phyloP scores from a whole-genome alignment of 2,113 vertebrate species.

The Seriola quinqueradiata region DNA sequence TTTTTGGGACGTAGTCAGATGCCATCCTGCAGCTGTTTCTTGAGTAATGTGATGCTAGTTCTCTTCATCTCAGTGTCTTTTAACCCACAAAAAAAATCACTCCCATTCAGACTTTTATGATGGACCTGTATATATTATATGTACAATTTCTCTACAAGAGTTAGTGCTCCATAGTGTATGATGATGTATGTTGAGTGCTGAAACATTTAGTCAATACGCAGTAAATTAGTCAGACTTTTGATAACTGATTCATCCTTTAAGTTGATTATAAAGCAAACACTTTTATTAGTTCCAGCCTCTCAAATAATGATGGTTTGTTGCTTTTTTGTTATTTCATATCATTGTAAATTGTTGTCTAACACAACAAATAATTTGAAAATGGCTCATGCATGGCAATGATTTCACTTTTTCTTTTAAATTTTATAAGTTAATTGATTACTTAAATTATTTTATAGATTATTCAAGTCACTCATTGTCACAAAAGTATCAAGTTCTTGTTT shows the following conservation, averaged over 20 bases:
- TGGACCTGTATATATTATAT: neutral
- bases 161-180: neutral
- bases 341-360: neutral
- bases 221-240: neutral
- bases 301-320: neutral
- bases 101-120: neutral
- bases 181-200: neutral
- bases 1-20: constrained; percentile 27
- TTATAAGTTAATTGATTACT: neutral
- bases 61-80: neutral
- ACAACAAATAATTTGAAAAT: neutral
- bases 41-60: neutral
- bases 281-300: neutral
- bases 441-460: neutral
- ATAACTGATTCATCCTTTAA: too few species aligned
- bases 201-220: neutral
- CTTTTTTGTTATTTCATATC: too few species aligned
- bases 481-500: neutral
- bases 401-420: neutral
- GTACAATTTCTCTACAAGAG: neutral
- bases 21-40: constrained; percentile 5
- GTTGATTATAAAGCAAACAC: neutral
- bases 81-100: neutral
- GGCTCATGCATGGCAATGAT: neutral
- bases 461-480: neutral